These are phyloP conservation scores for Anoplolepis gracilipes DNA, from an alignment of 1,140 invertebrate genomes.

Conservation along the genomic window DNA sequence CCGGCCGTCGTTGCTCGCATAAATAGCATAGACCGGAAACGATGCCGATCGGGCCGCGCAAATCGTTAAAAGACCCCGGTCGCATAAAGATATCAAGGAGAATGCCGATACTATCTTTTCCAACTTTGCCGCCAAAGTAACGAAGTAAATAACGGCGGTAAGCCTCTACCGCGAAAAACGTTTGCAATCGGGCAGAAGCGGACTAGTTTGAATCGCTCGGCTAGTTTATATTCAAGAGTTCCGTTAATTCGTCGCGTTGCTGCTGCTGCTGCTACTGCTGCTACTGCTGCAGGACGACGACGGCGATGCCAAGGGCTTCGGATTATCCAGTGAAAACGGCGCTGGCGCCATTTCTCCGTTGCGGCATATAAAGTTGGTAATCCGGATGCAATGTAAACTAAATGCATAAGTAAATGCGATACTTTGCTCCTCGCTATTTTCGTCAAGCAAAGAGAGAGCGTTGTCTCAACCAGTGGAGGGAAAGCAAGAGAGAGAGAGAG, in stretches of 20 bases:
- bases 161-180: slow-evolving; percentile 28
- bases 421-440: slow-evolving; percentile 32
- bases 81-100: slow-evolving; percentile 36
- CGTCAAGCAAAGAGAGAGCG: background rate
- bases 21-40: slow-evolving; percentile 31
- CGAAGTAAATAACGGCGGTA: slow-evolving; percentile 15
- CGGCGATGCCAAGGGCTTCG: slow-evolving; percentile 19
- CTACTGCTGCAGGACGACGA: background rate
- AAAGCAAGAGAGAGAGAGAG: background rate
- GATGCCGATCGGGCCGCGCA: background rate
- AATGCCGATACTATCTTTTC: slow-evolving; percentile 56
- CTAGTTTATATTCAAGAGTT: slow-evolving; percentile 62
- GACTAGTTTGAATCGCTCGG: slow-evolving; percentile 38
- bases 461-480: slow-evolving; percentile 7
- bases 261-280: background rate
- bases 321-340: slow-evolving; percentile 37
- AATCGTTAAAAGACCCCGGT: slow-evolving; percentile 23
- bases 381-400: slow-evolving; percentile 72
- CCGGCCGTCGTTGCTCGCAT: slow-evolving; percentile 10
- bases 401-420: slow-evolving; percentile 79
- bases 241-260: slow-evolving; percentile 58
- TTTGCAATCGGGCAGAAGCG: background rate
- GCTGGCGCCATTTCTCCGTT: background rate
- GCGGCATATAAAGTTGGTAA: slow-evolving; percentile 52
- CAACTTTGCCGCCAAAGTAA: slow-evolving; percentile 54